phyloP scores from a whole-genome alignment of 2,113 vertebrate species.

The Coreoperca whiteheadi region DNA sequence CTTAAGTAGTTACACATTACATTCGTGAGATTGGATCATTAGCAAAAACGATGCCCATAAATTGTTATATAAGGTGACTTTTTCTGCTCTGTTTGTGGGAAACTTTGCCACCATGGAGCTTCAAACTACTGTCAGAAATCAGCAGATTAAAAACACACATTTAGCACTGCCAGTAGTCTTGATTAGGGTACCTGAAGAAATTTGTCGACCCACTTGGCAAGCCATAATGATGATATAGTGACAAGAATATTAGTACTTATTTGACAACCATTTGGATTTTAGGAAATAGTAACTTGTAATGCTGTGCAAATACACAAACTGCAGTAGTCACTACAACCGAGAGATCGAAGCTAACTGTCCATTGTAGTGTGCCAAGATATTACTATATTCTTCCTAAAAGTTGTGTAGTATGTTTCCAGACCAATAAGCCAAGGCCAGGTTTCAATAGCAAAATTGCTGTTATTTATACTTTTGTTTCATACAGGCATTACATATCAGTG shows the following conservation, averaged over 20 bases:
- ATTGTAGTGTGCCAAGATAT: conserved; percentile 5
- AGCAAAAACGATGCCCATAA: not conserved
- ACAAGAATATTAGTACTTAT: not conserved
- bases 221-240: not conserved
- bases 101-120: not conserved
- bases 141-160: not conserved
- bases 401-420: conserved; percentile 1
- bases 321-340: not conserved
- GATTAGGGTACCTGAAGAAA: no score
- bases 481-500: not conserved
- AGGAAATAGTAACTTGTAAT: not conserved
- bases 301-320: not conserved
- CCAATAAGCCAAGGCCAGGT: not conserved
- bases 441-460: not conserved
- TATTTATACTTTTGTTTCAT: conserved; percentile 7
- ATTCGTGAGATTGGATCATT: not conserved
- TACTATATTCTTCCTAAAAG: not conserved
- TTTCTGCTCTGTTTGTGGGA: not conserved
- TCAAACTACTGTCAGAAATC: not conserved
- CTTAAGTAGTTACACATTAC: not conserved
- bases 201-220: no score
- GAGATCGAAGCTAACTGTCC: conserved; percentile 21
- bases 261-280: not conserved
- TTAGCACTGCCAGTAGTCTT: not conserved
- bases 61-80: not conserved